Conservation (phyloP, 2,888 invertebrate species). For the Clistopyga incitator region DNA sequence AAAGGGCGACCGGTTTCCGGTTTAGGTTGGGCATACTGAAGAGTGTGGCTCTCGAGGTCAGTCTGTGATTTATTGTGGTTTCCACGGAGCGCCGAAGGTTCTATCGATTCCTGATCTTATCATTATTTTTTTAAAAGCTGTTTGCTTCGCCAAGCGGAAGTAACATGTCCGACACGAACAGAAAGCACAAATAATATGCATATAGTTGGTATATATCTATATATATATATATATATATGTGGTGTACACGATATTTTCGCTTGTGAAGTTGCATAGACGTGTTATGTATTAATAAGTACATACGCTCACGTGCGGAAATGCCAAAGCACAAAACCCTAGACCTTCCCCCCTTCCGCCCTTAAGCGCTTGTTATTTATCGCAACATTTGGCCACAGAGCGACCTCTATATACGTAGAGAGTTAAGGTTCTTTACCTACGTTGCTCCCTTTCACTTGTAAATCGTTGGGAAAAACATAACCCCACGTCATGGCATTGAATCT, state of each 20-base stretch:
- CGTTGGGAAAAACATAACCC: constrained; percentile 15
- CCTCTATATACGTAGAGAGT: neutral
- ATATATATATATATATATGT: neutral
- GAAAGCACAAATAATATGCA: neutral
- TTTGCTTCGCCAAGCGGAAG: neutral
- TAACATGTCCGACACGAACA: neutral
- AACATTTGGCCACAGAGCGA: constrained; percentile 16
- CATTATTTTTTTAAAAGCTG: constrained; percentile 2
- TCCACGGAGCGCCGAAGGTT: neutral
- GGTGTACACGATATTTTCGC: too few relatives aligned
- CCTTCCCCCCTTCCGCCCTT: neutral
- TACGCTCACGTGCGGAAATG: neutral
- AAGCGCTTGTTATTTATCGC: constrained; percentile 35
- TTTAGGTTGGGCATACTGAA: too few relatives aligned
- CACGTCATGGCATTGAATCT: neutral
- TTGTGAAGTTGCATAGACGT: neutral
- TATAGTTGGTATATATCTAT: neutral
- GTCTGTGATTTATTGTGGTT: constrained; percentile 9
- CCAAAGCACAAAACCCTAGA: neutral
- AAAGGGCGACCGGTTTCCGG: neutral
- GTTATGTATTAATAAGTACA: neutral
- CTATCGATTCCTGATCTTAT: constrained; percentile 19
- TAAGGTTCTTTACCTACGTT: neutral
- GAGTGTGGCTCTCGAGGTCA: neutral
- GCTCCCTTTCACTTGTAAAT: constrained; percentile 33